Evolutionary conservation across 2,113 vertebrate species (phyloP).

Genomic region (Salvator merianae): DNA sequence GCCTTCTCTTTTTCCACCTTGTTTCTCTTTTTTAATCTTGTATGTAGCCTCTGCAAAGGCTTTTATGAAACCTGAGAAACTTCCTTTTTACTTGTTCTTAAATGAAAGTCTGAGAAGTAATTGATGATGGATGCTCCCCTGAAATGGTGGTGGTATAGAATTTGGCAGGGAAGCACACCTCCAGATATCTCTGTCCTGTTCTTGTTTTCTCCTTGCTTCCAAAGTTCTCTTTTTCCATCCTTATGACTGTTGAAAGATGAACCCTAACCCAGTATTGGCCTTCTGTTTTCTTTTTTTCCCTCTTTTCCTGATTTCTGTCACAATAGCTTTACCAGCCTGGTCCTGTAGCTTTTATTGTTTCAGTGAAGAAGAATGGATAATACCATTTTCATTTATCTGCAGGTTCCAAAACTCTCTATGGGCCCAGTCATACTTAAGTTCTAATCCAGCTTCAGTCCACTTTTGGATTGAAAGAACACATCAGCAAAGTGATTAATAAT

Average conservation of each 20-base stretch:
- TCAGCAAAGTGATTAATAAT: too few relatives aligned
- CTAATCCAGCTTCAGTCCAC: too few relatives aligned
- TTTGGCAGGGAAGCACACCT: not conserved
- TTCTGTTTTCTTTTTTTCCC: not conserved
- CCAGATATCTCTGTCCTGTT: not conserved
- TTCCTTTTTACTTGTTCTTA: not conserved
- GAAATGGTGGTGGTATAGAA: not conserved
- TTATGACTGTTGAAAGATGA: not conserved
- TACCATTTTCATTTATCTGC: not conserved
- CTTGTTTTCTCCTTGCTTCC: too few relatives aligned
- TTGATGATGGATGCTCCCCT: not conserved
- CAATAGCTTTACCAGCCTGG: not conserved
- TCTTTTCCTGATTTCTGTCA: not conserved
- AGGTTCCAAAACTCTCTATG: too few relatives aligned
- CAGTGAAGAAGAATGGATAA: too few relatives aligned
- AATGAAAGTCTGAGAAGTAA: not conserved
- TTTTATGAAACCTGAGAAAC: not conserved
- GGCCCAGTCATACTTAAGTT: too few relatives aligned
- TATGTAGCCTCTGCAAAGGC: not conserved
- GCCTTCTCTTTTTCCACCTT: not conserved
- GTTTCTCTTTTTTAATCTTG: slow-evolving; percentile 16
- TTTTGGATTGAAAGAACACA: too few relatives aligned
- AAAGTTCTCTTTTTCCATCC: not conserved
- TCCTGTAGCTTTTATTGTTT: too few relatives aligned
- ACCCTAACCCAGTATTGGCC: not conserved